phyloP scores from a whole-genome alignment of 2,888 invertebrate genomes.

The Digitonthophagus gazella region DNA sequence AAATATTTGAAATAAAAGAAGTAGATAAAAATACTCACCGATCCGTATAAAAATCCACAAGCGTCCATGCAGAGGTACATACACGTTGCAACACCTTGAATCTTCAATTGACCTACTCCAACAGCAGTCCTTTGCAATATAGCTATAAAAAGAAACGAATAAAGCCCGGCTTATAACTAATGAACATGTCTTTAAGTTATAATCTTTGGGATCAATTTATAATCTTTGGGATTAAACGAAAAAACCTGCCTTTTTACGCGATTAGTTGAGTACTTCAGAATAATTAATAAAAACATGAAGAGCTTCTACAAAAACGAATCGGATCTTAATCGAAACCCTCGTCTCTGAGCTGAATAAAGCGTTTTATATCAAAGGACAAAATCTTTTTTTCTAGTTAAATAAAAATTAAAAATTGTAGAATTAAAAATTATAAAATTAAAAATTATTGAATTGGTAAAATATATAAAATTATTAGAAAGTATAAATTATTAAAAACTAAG shows the following conservation, averaged over 20 bases:
- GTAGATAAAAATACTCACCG: slow-evolving; percentile 63
- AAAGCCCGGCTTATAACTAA: background rate
- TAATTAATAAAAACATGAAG: background rate
- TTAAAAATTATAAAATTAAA: too few relatives aligned
- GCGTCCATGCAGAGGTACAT: slow-evolving; percentile 87
- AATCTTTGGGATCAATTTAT: too few relatives aligned
- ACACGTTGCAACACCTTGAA: slow-evolving; percentile 84
- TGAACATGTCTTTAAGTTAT: background rate
- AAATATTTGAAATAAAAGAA: too few relatives aligned
- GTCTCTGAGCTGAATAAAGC: background rate
- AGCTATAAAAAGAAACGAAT: slow-evolving; percentile 57
- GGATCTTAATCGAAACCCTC: background rate
- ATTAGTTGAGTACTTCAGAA: background rate
- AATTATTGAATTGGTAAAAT: too few relatives aligned
- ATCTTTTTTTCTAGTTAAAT: too few relatives aligned
- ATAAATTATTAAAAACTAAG: background rate
- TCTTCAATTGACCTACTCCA: slow-evolving; percentile 78
- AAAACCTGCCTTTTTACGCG: background rate
- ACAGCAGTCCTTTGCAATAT: slow-evolving; percentile 69
- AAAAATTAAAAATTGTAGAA: too few relatives aligned
- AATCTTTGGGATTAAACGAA: background rate
- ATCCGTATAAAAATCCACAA: slow-evolving; percentile 82
- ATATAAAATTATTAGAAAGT: too few relatives aligned
- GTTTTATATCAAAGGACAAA: background rate
- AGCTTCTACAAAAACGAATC: background rate